Evolutionary conservation across 2,797 vertebrate genomes (phyloP), one percentile per base, ranked within the genome.

Genomic region (Acrossocheilus wenchowensis): DNA sequence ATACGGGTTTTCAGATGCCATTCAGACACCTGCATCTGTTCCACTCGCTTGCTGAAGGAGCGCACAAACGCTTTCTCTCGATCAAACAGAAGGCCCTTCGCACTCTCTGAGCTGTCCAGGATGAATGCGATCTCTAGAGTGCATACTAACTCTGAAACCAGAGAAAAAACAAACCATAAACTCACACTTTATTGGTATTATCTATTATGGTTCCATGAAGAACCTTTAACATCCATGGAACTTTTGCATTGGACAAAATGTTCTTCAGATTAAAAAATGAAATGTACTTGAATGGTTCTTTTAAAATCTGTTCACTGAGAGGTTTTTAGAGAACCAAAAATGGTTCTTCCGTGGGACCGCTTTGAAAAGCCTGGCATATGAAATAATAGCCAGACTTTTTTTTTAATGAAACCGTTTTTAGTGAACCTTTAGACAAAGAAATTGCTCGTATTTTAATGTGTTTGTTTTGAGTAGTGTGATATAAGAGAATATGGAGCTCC

Each of bases 101-200:
- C 96, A 21, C 96, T 98, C 92, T 98, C 97, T 0, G 98, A 99
- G 91, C 97, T 98, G 95, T 98, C 97, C 93, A 98, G 82, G 43
- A 98, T 94, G 92, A 98, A 98, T 19, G 94, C 92, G 89, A 96
- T 93, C 82, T 95, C 94, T 88, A 96, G 88, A 0, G 88, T 85
- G 82, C 96, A 96, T 2, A 78, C 64, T 54, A 72, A 64, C 86
- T 89, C 95, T 95, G 90, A 12, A 52, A 66, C 1, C 21, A 68
- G 57, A 87, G 48, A 72, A 9, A 84, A 71, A 84, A 45, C 45
- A n/a, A 17, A 45, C 8, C 23, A 41, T n/a, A 17, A 60, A 57
- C 34, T 17, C 71, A 66, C 30, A 19, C 17, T 36, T 41, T 78
- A 78, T 26, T 9, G 41, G 50, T 52, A 0, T 30, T 64, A 14